These are phyloP conservation scores for Arenaria interpres DNA, from an alignment of 2,113 vertebrate genomes.

Conservation along the genomic window DNA sequence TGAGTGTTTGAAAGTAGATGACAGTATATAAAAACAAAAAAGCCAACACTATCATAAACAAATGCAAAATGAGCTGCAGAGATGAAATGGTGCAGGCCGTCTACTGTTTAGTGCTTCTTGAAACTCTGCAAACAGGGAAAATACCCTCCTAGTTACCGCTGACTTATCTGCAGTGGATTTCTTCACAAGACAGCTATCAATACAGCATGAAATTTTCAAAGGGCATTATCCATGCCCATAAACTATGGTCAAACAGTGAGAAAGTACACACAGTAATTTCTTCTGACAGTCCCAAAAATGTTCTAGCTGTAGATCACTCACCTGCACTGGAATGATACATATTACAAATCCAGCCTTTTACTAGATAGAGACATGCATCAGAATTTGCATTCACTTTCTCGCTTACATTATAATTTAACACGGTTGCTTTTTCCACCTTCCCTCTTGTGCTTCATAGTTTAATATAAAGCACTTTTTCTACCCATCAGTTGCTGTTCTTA, in stretches of 20 bases:
- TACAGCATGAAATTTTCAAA: not conserved
- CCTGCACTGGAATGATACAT: not conserved
- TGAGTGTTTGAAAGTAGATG: slow-evolving; percentile 34
- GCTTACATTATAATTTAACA: not conserved
- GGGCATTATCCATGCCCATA: not conserved
- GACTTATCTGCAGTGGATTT: not conserved
- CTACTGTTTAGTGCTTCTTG: not conserved
- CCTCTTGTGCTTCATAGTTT: not conserved
- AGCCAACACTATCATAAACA: not conserved
- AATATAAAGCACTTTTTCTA: not conserved
- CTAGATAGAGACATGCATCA: not conserved
- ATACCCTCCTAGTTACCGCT: not conserved
- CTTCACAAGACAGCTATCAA: not conserved
- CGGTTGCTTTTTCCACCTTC: not conserved
- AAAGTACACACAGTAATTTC: not conserved
- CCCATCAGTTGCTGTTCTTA: not conserved
- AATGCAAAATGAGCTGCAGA: slow-evolving; percentile 26
- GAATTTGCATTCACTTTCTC: not conserved
- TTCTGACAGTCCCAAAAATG: not conserved
- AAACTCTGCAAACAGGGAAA: not conserved
- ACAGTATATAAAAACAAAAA: slow-evolving; percentile 36
- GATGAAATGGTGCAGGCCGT: not conserved
- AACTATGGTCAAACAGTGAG: not conserved
- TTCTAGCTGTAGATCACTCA: not conserved
- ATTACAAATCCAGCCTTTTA: not conserved